Evolutionary conservation across 2,888 invertebrate genomes (phyloP), one percentile per base, ranked within the genome.

Genomic region (Anarsia innoxiella): DNA sequence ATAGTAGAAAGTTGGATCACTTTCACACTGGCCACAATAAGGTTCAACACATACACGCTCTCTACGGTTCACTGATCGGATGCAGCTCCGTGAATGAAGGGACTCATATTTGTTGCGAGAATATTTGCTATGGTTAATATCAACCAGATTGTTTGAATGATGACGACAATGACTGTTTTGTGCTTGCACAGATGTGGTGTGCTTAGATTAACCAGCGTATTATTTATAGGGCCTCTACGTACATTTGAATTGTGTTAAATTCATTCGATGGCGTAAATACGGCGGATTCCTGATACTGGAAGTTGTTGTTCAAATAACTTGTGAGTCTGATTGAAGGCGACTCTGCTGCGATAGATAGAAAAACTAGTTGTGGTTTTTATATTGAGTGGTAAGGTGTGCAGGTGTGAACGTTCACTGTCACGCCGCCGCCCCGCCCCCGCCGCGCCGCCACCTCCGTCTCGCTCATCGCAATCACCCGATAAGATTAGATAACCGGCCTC

Each of bases 1-100:
- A 56, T 56, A 53, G 47, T 70, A 71, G 73, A 75, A 76, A 76
- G 72, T 64, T 47, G 45, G 53, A 49, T 48, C 56, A 67, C 71
- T 71, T 73, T 73, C 68, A 60, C 71, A 50, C 48, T 37, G 40
- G 38, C 13, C 32, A 33, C 53, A 49, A 56, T 57, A 51, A 48
- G 43, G 34, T 31, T 36, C 47, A 36, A 39, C 41, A 44, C 46
- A 44, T 34, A 48, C 55, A 39, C 39, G 41, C 23, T 39, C 42
- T 10, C 13, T 15, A 14, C 19, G 12, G 15, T 14, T 43, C 40
- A 40, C 49, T 49, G 45, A 46, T 44, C 35, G 47, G 51, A 47
- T 45, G 56, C 49, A 57, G 51, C 46, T 52, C 49, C 40, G n/a
- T 35, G 57, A 52, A 53, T 47, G 51, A 59, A 62, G 61, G 59